These are phyloP conservation scores for Cryptosula pallasiana DNA, from an alignment of 2,888 invertebrate species.

Conservation along the genomic window DNA sequence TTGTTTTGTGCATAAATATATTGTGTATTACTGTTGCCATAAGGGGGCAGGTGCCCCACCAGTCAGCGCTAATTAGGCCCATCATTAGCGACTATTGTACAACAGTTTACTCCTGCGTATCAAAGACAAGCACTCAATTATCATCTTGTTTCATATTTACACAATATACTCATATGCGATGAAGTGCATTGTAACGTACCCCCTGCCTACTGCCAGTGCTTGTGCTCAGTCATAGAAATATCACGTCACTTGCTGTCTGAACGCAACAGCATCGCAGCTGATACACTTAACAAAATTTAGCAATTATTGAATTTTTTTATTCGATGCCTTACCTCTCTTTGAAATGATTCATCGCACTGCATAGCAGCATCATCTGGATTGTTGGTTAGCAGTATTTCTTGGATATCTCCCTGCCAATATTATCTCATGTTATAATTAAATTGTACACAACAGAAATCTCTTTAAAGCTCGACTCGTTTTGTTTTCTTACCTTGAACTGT, in stretches of 20 bases:
- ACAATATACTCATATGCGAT: background rate
- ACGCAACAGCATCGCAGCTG: too few species aligned
- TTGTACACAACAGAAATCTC: too few species aligned
- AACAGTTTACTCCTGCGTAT: background rate
- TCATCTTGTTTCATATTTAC: background rate
- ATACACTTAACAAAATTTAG: too few species aligned
- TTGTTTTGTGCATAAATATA: too few species aligned
- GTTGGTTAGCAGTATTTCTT: background rate
- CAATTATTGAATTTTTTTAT: too few species aligned
- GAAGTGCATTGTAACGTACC: too few species aligned
- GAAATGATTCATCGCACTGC: conserved; percentile 20
- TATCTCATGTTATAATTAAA: too few species aligned
- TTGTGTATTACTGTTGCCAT: background rate
- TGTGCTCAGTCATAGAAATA: too few species aligned
- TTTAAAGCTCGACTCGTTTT: too few species aligned
- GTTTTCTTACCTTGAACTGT: conserved; percentile 83
- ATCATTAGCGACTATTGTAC: background rate
- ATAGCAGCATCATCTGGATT: background rate
- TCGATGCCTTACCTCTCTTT: conserved; percentile 1
- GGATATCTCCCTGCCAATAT: background rate
- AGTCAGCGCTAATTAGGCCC: background rate
- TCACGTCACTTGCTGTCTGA: too few species aligned
- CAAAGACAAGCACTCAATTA: background rate
- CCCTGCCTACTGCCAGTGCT: too few species aligned
- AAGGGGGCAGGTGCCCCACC: background rate